Percentiles rank a stretch among this genome's conserved stretches.
These are phyloP conservation scores for Halotydeus destructor DNA, from an alignment of 1,140 invertebrate genomes.

Conservation along the genomic window DNA sequence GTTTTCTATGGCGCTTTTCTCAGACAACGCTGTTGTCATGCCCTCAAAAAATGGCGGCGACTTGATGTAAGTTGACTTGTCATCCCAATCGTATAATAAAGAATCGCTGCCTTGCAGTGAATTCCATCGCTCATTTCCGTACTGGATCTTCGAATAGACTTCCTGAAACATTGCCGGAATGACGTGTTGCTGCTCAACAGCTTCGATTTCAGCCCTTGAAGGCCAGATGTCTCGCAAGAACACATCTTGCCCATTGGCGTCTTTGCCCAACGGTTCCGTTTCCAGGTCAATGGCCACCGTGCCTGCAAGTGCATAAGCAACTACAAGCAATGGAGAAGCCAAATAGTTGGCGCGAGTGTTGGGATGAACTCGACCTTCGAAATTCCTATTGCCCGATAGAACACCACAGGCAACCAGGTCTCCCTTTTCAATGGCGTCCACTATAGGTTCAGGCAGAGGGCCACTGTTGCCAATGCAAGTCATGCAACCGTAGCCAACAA, in stretches of 20 bases:
- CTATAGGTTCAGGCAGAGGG: slow-evolving; percentile 69
- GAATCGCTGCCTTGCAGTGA: slow-evolving; percentile 50
- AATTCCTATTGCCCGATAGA: slow-evolving; percentile 87
- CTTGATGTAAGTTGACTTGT: slow-evolving; percentile 82
- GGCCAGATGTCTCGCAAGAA: slow-evolving; percentile 91
- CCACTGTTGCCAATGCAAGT: slow-evolving; percentile 97
- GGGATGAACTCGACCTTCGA: slow-evolving; percentile 91
- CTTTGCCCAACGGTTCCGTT: slow-evolving; percentile 50
- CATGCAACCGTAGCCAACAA: slow-evolving; percentile 94
- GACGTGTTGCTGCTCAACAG: slow-evolving; percentile 66
- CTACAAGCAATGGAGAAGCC: slow-evolving; percentile 79
- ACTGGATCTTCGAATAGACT: slow-evolving; percentile 70
- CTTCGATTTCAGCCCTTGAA: slow-evolving; percentile 55
- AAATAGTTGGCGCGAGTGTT: slow-evolving; percentile 88
- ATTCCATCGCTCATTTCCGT: slow-evolving; percentile 70
- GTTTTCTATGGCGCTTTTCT: slow-evolving; percentile 25
- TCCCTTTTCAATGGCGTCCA: slow-evolving; percentile 81
- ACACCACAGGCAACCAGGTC: slow-evolving; percentile 84
- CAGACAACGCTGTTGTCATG: slow-evolving; percentile 26
- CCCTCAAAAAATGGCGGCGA: slow-evolving; percentile 81
- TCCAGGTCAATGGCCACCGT: slow-evolving; percentile 72
- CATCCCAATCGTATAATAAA: slow-evolving; percentile 78
- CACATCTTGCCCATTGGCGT: slow-evolving; percentile 44
- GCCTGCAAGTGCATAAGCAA: slow-evolving; percentile 82
- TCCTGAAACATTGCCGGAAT: slow-evolving; percentile 95